A percentile compares a stretch with the other conserved stretches of the same genome.
Conservation (phyloP, 2,888 invertebrate species). For the Eupithecia subfuscata region DNA sequence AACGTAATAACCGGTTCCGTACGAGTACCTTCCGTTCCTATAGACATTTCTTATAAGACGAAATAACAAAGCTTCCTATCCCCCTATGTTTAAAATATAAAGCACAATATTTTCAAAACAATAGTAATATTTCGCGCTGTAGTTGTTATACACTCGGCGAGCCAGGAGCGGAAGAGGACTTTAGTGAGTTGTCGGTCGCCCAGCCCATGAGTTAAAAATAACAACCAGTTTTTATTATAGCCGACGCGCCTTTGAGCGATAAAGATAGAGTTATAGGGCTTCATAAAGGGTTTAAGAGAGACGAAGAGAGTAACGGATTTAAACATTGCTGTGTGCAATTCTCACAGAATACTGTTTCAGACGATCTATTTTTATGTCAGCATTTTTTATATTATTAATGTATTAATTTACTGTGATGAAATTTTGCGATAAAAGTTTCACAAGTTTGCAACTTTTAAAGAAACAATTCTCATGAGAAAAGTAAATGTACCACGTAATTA, state of each 20-base stretch:
- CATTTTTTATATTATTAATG: neutral
- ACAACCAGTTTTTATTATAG: constrained; percentile 82
- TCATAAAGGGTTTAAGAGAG: constrained; percentile 66
- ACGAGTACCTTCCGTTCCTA: neutral
- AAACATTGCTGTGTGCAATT: constrained; percentile 75
- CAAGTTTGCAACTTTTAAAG: neutral
- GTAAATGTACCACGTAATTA: neutral
- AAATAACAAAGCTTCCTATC: neutral
- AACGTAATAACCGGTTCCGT: neutral
- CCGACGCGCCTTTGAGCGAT: constrained; percentile 72
- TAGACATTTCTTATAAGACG: neutral
- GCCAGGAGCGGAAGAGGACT: constrained; percentile 75
- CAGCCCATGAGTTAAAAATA: constrained; percentile 81
- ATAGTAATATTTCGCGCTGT: constrained; percentile 5
- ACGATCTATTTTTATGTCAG: constrained; percentile 12
- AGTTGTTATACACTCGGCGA: constrained; percentile 45
- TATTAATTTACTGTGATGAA: neutral
- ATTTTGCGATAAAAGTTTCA: constrained; percentile 1
- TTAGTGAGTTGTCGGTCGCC: constrained; percentile 72
- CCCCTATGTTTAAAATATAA: neutral
- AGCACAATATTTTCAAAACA: neutral
- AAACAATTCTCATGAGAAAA: neutral
- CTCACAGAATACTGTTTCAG: constrained; percentile 65
- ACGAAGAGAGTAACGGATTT: constrained; percentile 75
- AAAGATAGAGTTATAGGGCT: constrained; percentile 72